Evolutionary conservation across 2,113 vertebrate genomes (phyloP).

Genomic region (Lepisosteus osseus): DNA sequence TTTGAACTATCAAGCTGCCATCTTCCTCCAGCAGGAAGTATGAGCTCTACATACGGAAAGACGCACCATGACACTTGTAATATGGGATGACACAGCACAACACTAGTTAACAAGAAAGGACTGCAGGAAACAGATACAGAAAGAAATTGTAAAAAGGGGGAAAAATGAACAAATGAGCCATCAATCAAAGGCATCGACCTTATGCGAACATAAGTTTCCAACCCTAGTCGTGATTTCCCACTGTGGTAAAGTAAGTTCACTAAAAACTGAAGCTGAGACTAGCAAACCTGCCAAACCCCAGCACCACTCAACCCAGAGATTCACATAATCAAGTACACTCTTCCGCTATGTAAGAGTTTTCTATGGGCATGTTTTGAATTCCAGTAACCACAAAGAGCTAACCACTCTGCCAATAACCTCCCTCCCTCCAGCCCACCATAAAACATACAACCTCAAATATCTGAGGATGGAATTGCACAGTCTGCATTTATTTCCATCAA

Average conservation of each 20-base stretch:
- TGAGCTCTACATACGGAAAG: too few species aligned
- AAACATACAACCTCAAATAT: constrained; percentile 11
- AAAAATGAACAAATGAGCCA: background rate
- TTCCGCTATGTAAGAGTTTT: constrained; percentile 29
- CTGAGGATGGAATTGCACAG: constrained; percentile 1
- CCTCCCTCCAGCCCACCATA: background rate
- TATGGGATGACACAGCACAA: too few species aligned
- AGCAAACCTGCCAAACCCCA: background rate
- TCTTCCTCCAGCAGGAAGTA: too few species aligned
- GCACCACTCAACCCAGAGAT: background rate
- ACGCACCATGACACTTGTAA: too few species aligned
- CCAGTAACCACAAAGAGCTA: constrained; percentile 8
- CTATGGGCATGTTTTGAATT: constrained; percentile 21
- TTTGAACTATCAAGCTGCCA: too few species aligned
- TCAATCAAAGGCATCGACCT: background rate
- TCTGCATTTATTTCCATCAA: constrained; percentile 24
- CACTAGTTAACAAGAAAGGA: too few species aligned
- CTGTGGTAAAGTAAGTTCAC: background rate
- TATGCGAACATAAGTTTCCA: background rate
- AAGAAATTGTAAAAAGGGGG: background rate
- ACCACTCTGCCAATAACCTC: background rate
- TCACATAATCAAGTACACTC: background rate
- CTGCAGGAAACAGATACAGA: background rate
- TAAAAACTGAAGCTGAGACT: background rate
- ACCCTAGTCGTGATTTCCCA: background rate